Evolutionary conservation across 1,140 invertebrate species (phyloP).

Genomic region (Wasmannia auropunctata): DNA sequence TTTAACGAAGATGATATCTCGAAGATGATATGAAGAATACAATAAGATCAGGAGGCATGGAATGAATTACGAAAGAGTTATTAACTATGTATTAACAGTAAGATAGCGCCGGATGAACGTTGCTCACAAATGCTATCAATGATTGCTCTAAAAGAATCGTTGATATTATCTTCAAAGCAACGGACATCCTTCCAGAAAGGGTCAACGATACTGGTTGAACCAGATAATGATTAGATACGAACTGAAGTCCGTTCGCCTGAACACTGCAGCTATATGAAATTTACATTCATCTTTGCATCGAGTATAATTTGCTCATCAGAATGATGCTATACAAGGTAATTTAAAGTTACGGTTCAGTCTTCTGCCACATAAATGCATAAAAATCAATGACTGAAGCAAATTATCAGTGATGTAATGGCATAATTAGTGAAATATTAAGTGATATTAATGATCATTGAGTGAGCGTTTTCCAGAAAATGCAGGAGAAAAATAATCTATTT

Average conservation of each 20-base stretch:
- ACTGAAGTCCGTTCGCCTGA: background rate
- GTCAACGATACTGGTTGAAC: conserved; percentile 36
- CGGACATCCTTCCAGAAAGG: conserved; percentile 31
- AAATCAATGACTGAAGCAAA: conserved; percentile 1
- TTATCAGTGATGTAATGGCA: background rate
- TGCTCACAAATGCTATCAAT: background rate
- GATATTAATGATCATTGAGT: background rate
- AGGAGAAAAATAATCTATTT: background rate
- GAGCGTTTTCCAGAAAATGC: background rate
- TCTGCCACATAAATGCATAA: background rate
- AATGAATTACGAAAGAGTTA: conserved; percentile 22
- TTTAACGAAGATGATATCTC: conserved; percentile 26
- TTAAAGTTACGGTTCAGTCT: conserved; percentile 15
- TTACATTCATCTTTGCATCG: conserved; percentile 12
- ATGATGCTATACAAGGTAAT: background rate
- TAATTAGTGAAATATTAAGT: background rate
- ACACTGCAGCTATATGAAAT: background rate
- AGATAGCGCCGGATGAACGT: background rate
- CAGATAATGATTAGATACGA: conserved; percentile 35
- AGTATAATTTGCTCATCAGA: conserved; percentile 12
- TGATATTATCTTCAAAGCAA: conserved; percentile 43
- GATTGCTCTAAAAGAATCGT: conserved; percentile 28
- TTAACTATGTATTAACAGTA: conserved; percentile 6
- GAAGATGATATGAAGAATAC: background rate
- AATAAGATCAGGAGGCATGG: background rate